These are phyloP conservation scores for Mesorhabditis belari DNA, from an alignment of 2,888 invertebrate species.

Conservation along the genomic window DNA sequence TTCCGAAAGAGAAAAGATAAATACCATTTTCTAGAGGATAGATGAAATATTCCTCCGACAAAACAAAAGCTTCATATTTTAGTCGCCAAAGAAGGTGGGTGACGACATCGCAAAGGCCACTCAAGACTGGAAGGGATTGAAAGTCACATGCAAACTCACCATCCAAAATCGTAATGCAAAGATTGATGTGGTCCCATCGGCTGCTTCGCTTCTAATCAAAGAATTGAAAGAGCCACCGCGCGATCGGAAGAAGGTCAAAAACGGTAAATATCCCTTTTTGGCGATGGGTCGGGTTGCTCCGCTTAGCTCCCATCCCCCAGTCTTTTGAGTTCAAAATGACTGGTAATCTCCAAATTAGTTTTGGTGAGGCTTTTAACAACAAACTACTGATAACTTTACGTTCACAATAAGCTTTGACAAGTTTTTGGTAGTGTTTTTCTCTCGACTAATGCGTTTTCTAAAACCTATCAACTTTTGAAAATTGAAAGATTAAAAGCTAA, in stretches of 20 bases:
- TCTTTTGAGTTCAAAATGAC: constrained; percentile 28
- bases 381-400: too few species aligned
- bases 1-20: too few species aligned
- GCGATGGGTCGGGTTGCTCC: constrained; percentile 38
- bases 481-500: too few species aligned
- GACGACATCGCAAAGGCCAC: constrained; percentile 99
- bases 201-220: constrained; percentile 92
- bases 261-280: constrained; percentile 64
- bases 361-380: neutral
- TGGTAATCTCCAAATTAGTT: constrained; percentile 3
- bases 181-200: constrained; percentile 92
- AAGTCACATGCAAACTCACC: constrained; percentile 92
- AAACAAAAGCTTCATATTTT: constrained; percentile 59
- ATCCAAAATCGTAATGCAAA: constrained; percentile 92
- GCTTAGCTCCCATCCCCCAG: constrained; percentile 51
- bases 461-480: too few species aligned
- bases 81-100: constrained; percentile 95
- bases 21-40: too few species aligned
- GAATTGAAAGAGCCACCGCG: constrained; percentile 96
- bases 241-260: constrained; percentile 94
- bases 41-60: too few species aligned
- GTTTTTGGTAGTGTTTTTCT: too few species aligned
- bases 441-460: too few species aligned
- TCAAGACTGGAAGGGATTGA: constrained; percentile 95
- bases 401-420: too few species aligned